Conservation (phyloP, 2,797 vertebrate species). For the Acanthis flammea region DNA sequence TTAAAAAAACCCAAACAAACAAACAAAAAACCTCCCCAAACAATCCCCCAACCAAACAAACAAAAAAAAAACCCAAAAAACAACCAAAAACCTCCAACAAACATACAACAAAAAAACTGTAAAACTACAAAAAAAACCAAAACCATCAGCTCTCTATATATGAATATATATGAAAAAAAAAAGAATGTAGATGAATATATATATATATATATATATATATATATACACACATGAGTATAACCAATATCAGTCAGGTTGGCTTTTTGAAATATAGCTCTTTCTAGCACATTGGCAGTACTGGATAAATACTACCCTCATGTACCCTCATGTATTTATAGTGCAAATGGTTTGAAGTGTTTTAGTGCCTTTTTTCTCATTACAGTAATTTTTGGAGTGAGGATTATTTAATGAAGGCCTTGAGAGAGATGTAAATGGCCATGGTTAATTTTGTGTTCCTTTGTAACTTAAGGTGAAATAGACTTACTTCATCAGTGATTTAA, state of each 20-base stretch:
- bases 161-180: neutral
- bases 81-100: neutral
- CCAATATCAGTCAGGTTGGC: neutral
- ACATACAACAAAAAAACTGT: neutral
- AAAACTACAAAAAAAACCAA: rapidly evolving
- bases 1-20: neutral
- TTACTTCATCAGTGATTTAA: neutral
- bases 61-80: neutral
- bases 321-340: neutral
- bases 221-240: neutral
- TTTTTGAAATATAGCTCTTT: neutral
- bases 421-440: neutral
- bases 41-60: neutral
- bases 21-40: neutral
- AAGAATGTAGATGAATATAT: neutral
- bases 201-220: too few relatives aligned
- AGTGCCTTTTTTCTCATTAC: neutral
- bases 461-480: neutral
- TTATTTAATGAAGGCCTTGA: neutral
- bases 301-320: neutral
- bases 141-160: neutral
- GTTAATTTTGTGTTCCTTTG: neutral
- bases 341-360: neutral
- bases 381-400: neutral
- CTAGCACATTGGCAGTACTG: neutral